phyloP scores from a whole-genome alignment of 1,140 invertebrate genomes.

The Xylocopa sonorina region DNA sequence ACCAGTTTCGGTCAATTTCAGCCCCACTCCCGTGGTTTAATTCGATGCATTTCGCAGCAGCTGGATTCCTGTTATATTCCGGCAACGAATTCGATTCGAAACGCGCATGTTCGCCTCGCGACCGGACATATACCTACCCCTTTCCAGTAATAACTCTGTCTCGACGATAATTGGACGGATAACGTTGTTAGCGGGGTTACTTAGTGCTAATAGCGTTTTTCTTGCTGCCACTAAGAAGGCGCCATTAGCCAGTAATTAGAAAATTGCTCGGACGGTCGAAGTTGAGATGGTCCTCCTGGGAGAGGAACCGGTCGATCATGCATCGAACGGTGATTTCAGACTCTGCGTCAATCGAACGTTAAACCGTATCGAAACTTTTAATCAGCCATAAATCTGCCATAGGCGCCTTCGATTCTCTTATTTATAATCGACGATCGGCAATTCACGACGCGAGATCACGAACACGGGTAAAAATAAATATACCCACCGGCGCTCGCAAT shows the following conservation, averaged over 20 bases:
- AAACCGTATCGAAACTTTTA: not conserved
- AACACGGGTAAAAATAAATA: too few relatives aligned
- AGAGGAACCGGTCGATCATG: not conserved
- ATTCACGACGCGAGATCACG: too few relatives aligned
- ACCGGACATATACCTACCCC: too few relatives aligned
- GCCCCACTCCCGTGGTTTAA: not conserved
- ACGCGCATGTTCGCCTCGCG: too few relatives aligned
- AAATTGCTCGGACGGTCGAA: conserved; percentile 5
- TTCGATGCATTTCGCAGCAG: not conserved
- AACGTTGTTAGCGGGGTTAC: conserved; percentile 20
- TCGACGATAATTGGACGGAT: conserved; percentile 10
- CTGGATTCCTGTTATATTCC: conserved; percentile 3
- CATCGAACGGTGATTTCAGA: not conserved
- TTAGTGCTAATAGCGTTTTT: conserved; percentile 8
- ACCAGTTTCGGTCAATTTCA: not conserved
- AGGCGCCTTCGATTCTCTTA: too few relatives aligned
- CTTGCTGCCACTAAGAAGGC: not conserved
- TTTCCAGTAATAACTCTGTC: not conserved
- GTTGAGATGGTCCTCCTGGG: not conserved
- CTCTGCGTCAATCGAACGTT: too few relatives aligned
- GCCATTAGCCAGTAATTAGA: conserved; percentile 21
- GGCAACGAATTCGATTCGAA: too few relatives aligned
- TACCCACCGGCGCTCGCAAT: too few relatives aligned
- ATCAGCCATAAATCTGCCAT: not conserved
- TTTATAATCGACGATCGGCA: too few relatives aligned